Evolutionary conservation across 2,797 vertebrate species (phyloP).

Genomic region (Fringilla coelebs): DNA sequence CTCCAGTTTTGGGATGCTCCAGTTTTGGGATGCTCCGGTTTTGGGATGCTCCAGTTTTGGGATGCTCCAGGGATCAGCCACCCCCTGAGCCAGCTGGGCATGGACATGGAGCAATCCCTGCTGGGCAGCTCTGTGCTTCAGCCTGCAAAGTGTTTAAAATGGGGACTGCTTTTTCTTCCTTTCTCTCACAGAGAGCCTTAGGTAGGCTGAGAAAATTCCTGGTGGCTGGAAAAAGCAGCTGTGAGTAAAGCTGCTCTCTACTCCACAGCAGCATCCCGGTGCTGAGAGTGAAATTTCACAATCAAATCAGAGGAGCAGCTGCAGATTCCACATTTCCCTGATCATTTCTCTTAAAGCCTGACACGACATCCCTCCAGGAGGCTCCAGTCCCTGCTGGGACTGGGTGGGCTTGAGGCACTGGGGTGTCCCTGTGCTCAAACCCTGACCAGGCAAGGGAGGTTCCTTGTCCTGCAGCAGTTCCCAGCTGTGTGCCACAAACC

Average conservation of each 20-base stretch:
- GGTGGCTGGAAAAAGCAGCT: neutral
- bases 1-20: neutral
- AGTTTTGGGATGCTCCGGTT: neutral
- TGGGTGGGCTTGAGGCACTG: neutral
- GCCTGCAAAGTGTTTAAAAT: neutral
- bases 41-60: neutral
- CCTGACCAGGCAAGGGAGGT: neutral
- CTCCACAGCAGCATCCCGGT: neutral
- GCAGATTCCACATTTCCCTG: neutral
- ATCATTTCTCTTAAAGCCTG: neutral
- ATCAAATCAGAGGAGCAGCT: neutral
- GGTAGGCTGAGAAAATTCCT: neutral
- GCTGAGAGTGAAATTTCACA: neutral
- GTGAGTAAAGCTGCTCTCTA: neutral
- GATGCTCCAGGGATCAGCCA: neutral
- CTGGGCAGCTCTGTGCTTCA: neutral
- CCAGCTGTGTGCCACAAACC: neutral
- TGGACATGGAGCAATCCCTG: rapidly evolving
- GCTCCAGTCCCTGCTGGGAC: neutral
- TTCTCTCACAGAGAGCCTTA: neutral
- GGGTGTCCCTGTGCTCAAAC: neutral
- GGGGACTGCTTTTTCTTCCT: neutral
- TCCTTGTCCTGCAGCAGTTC: neutral
- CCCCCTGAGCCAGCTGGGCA: neutral
- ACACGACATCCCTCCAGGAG: neutral